phyloP scores from a whole-genome alignment of 2,888 invertebrate genomes.

The Parnassius smintheus region DNA sequence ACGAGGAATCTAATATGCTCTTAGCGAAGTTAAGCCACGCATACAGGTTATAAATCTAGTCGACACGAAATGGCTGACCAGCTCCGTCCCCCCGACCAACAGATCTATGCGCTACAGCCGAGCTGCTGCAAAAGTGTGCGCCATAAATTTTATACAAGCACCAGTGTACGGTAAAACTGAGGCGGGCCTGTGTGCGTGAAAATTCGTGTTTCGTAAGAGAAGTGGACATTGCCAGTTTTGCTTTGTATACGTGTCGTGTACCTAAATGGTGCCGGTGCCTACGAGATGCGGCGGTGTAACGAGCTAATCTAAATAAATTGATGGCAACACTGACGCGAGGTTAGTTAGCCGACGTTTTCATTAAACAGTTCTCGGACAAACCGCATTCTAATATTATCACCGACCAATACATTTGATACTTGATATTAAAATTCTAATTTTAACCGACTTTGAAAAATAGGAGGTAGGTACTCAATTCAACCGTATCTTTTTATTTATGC shows the following conservation, averaged over 20 bases:
- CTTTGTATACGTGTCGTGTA: slow-evolving; percentile 67
- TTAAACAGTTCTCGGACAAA: slow-evolving; percentile 48
- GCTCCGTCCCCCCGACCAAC: slow-evolving; percentile 60
- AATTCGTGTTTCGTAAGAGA: slow-evolving; percentile 71
- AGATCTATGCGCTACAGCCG: slow-evolving; percentile 61
- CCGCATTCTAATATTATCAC: slow-evolving; percentile 32
- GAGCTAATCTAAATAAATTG: slow-evolving; percentile 72
- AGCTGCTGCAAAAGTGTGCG: slow-evolving; percentile 75
- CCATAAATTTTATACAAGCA: slow-evolving; percentile 79
- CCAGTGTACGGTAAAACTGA: slow-evolving; percentile 76
- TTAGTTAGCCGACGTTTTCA: slow-evolving; percentile 52
- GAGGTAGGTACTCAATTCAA: too few species aligned
- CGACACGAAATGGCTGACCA: slow-evolving; percentile 80
- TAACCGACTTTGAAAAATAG: too few species aligned
- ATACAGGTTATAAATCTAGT: slow-evolving; percentile 78
- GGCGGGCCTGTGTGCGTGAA: slow-evolving; percentile 65
- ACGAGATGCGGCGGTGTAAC: slow-evolving; percentile 54
- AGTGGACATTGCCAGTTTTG: slow-evolving; percentile 71
- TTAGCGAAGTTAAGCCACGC: slow-evolving; percentile 68
- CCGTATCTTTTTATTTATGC: too few species aligned
- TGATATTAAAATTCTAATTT: too few species aligned
- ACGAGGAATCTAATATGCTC: slow-evolving; percentile 46
- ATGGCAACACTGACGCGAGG: slow-evolving; percentile 49
- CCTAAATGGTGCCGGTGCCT: slow-evolving; percentile 33
- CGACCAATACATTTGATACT: neutral